Evolutionary conservation across 2,797 vertebrate genomes (phyloP), one percentile per base, ranked within the genome.

Genomic region (Ctenochaetus hawaiiensis): DNA sequence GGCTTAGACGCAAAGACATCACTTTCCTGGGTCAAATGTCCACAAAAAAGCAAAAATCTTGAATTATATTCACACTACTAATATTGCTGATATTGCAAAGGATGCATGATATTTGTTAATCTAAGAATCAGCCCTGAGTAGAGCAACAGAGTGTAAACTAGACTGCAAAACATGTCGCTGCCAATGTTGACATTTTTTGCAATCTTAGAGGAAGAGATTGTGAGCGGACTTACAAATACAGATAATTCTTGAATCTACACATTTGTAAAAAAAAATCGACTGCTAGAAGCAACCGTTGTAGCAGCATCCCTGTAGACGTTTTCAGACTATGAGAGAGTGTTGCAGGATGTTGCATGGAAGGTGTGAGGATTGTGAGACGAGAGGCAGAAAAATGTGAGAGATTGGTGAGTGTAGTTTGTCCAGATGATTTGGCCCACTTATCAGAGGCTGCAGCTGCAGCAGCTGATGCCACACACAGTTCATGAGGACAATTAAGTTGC

Each of bases 401-500:
- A 48, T 41, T 43, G 30, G 47, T 20, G 6, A 30, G 6, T 64
- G 53, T 45, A 22, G 37, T 11, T 26, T 47, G 47, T 44, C 18
- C 18, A 0, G 10, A 23, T 12, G 6, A 41, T 47, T 30, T 39
- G 4, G 14, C 22, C 26, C 0, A 5, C 13, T 62, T 22, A 47
- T 72, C 47, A 45, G 57, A 67, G 16, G 52, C 18, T 60, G 47
- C 62, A 72, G 67, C 59, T 67, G 65, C 54, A 62, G 63, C 59
- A 18, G 43, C 37, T 44, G 53, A 34, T 20, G 39, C 39, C 45
- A 44, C 45, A 23, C 57, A 61, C 44, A 49, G 43, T 37, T 59
- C 4, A 43, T 14, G 52, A n/a, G 67, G 22, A 20, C 63, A 65
- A 43, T 68, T 18, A 54, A 30, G n/a, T 34, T 9, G 9, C 53